A percentile compares a stretch with the other conserved stretches of the same genome.
Evolutionary conservation across 92 coral and sea anemone genomes (phyloP).

Genomic region (Anthopleura xanthogrammica): DNA sequence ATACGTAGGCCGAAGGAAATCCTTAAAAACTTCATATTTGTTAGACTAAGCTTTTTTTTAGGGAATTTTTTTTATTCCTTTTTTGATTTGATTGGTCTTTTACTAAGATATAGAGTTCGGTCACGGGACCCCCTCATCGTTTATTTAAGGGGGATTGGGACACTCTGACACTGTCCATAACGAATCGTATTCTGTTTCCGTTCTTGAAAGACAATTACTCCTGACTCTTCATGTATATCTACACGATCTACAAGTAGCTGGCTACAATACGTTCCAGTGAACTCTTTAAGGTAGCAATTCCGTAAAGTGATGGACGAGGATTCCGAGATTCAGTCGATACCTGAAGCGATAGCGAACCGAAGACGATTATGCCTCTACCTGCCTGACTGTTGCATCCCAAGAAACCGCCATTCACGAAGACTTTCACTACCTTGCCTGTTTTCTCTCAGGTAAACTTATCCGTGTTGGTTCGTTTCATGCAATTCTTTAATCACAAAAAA

Average conservation of each 20-base stretch:
- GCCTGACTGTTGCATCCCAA: background rate
- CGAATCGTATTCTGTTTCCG: background rate
- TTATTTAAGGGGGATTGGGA: background rate
- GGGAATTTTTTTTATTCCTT: too few relatives aligned
- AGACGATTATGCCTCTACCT: background rate
- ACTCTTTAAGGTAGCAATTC: background rate
- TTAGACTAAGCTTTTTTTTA: too few relatives aligned
- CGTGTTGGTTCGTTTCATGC: background rate
- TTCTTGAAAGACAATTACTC: background rate
- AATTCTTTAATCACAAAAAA: background rate
- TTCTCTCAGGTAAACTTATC: background rate
- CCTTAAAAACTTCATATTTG: too few relatives aligned
- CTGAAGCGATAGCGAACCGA: background rate
- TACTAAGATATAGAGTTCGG: background rate
- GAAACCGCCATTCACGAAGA: conserved; percentile 2
- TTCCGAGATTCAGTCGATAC: background rate
- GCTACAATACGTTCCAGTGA: background rate
- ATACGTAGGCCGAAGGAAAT: too few relatives aligned
- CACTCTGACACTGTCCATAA: background rate
- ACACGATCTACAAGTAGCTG: background rate
- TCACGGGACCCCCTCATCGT: conserved; percentile 7
- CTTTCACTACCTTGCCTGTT: background rate
- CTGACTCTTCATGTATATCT: background rate
- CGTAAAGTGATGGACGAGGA: background rate
- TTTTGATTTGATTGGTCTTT: background rate